Evolutionary conservation across 1,140 invertebrate genomes (phyloP).

Genomic region (Alviniconcha marisindica): DNA sequence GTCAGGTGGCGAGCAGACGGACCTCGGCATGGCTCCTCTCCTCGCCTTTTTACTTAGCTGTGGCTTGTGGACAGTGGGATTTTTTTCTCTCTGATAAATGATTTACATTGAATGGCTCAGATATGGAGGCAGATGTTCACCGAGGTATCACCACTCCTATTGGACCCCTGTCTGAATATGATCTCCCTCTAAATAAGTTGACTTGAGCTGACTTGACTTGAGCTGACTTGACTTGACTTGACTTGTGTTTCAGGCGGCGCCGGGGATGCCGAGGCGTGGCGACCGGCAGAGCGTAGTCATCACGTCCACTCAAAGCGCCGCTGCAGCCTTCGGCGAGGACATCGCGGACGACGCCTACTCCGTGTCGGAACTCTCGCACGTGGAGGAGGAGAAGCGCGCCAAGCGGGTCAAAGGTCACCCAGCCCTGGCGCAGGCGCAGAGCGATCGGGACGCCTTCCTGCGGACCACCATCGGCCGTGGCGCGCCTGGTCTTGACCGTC

Average conservation of each 20-base stretch:
- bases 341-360: slow-evolving; percentile 46
- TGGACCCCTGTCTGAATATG: background rate
- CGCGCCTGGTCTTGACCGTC: background rate
- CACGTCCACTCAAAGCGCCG: slow-evolving; percentile 33
- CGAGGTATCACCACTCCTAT: background rate
- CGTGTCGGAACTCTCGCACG: slow-evolving; percentile 48
- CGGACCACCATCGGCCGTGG: background rate
- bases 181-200: background rate
- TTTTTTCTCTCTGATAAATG: too few species aligned
- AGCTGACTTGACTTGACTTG: too few species aligned
- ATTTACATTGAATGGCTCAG: background rate
- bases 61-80: background rate
- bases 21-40: too few species aligned
- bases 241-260: background rate
- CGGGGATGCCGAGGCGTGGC: background rate
- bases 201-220: background rate
- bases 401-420: slow-evolving; percentile 32
- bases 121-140: too few species aligned
- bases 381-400: slow-evolving; percentile 36
- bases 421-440: background rate
- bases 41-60: background rate
- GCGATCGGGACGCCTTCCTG: background rate
- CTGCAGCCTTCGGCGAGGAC: slow-evolving; percentile 46
- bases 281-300: background rate
- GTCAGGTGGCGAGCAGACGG: too few species aligned